Percentiles rank a stretch among this genome's conserved stretches.
Conservation (phyloP, 2,888 invertebrate genomes). For the Psylliodes chrysocephalus region DNA sequence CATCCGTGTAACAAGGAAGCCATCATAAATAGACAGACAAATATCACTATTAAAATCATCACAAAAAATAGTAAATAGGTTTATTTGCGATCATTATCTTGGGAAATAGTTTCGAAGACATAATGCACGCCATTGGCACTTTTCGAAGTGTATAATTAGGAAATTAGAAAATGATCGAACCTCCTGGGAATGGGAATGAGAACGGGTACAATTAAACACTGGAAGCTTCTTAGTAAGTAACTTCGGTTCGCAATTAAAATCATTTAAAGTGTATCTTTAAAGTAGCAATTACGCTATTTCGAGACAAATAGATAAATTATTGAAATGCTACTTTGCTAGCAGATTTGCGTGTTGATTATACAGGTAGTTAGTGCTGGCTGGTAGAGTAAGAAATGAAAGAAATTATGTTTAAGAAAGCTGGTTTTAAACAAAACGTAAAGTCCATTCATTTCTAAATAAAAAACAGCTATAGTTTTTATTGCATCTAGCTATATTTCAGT, state of each 20-base stretch:
- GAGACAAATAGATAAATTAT: not conserved
- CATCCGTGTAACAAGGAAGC: too few relatives aligned
- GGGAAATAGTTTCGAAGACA: not conserved
- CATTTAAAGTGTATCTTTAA: constrained; percentile 34
- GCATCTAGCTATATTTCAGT: too few relatives aligned
- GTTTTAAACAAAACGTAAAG: too few relatives aligned
- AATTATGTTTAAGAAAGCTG: too few relatives aligned
- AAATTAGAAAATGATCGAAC: not conserved
- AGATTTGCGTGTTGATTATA: not conserved
- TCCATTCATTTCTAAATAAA: too few relatives aligned
- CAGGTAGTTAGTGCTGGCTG: not conserved
- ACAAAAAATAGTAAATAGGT: too few relatives aligned
- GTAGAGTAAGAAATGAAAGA: too few relatives aligned
- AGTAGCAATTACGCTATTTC: not conserved
- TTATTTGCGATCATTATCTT: not conserved
- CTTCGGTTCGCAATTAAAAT: constrained; percentile 38
- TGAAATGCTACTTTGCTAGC: not conserved
- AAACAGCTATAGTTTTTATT: too few relatives aligned
- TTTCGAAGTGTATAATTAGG: not conserved
- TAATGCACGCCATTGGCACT: not conserved
- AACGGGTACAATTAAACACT: constrained; percentile 11
- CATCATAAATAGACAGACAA: too few relatives aligned
- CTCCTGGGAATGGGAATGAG: constrained; percentile 5
- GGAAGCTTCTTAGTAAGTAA: constrained; percentile 16
- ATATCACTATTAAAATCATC: too few relatives aligned